Conservation (phyloP, 1,140 invertebrate species). For the Papilio machaon region DNA sequence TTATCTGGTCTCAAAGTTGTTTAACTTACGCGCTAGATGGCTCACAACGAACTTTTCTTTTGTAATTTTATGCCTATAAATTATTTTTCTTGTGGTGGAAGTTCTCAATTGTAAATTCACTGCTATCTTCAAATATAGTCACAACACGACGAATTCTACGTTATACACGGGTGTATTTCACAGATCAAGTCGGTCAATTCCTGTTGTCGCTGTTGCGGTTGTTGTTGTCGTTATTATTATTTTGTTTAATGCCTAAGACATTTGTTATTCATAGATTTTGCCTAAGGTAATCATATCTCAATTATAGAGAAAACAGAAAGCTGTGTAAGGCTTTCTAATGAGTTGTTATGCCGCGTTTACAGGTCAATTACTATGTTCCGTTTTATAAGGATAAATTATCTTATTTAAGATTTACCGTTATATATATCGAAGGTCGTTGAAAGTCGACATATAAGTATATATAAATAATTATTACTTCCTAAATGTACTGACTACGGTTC, state of each 20-base stretch:
- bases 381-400: slow-evolving; percentile 13
- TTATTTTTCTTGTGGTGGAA: not conserved
- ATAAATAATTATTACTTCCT: not conserved
- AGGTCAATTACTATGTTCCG: not conserved
- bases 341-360: not conserved
- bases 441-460: not conserved
- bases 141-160: not conserved
- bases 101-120: not conserved
- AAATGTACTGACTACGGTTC: not conserved
- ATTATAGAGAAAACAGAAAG: slow-evolving; percentile 5
- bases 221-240: not conserved
- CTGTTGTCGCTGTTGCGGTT: too few relatives aligned
- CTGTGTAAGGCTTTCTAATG: not conserved
- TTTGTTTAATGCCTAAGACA: not conserved
- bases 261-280: not conserved
- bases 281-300: not conserved
- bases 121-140: not conserved
- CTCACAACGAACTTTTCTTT: not conserved
- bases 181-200: not conserved
- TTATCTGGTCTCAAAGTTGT: too few relatives aligned
- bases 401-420: slow-evolving; percentile 11
- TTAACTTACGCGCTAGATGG: too few relatives aligned
- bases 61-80: not conserved
- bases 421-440: not conserved
- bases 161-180: not conserved